phyloP scores from a whole-genome alignment of 2,888 invertebrate species.

The Nephrocerus scutellatus region DNA sequence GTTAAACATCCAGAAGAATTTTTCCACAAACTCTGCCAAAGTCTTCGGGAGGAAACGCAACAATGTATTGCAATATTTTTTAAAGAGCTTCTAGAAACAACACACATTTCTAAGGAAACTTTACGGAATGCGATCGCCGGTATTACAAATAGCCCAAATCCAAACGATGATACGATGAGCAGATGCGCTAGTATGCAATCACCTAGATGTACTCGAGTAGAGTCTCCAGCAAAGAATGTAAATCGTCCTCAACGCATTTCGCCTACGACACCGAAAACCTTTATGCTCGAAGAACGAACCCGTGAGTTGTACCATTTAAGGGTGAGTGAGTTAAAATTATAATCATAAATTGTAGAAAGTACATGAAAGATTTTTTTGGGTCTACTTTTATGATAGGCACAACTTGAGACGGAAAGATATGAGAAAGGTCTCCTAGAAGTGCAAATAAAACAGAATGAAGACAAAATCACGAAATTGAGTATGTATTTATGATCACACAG shows the following conservation, averaged over 20 bases:
- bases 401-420: conserved; percentile 41
- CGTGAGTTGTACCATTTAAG: conserved; percentile 37
- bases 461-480: conserved; percentile 32
- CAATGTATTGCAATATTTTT: conserved; percentile 36
- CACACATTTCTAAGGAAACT: conserved; percentile 27
- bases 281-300: conserved; percentile 36
- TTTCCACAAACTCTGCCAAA: conserved; percentile 39
- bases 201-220: not conserved
- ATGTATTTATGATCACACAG: conserved; percentile 15
- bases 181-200: too few relatives aligned
- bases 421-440: conserved; percentile 39
- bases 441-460: conserved; percentile 36
- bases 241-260: conserved; percentile 25
- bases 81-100: conserved; percentile 27
- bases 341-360: too few relatives aligned
- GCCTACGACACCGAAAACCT: conserved; percentile 37
- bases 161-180: too few relatives aligned
- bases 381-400: conserved; percentile 30
- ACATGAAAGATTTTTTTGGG: too few relatives aligned
- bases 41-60: conserved; percentile 33
- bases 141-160: conserved; percentile 18
- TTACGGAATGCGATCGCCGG: conserved; percentile 32
- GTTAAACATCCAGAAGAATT: conserved; percentile 32
- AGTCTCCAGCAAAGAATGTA: conserved; percentile 28
- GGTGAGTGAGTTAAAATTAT: conserved; percentile 27